phyloP scores from a whole-genome alignment of 2,113 vertebrate genomes.

The Ctenodactylus gundi region DNA sequence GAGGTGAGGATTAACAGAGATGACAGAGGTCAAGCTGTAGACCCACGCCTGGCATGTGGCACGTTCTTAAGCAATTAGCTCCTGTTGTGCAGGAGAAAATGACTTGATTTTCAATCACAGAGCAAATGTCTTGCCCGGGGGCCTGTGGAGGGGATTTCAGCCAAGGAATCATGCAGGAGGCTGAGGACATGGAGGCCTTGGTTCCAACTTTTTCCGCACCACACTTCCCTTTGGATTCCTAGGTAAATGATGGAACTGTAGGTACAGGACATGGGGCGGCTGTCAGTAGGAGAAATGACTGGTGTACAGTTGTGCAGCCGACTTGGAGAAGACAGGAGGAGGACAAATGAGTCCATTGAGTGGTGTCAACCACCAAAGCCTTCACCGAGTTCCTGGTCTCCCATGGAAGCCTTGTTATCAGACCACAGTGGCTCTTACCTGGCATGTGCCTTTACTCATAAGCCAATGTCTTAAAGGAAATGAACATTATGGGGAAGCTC shows the following conservation, averaged over 20 bases:
- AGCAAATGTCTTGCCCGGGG: background rate
- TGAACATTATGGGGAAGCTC: background rate
- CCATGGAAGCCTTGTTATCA: too few species aligned
- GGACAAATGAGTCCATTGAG: background rate
- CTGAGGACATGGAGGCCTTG: background rate
- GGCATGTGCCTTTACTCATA: fast-evolving
- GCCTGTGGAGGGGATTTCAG: background rate
- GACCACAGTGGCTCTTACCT: too few species aligned
- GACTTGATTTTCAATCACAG: background rate
- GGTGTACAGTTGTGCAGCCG: background rate
- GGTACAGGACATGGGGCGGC: fast-evolving
- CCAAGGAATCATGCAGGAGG: background rate
- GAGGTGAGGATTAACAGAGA: background rate
- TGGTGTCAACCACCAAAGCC: background rate
- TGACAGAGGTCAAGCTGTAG: background rate
- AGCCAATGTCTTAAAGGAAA: background rate
- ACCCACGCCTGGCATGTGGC: background rate
- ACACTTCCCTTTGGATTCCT: background rate
- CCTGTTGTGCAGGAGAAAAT: background rate
- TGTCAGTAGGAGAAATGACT: background rate
- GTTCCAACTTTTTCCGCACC: background rate
- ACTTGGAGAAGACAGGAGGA: fast-evolving
- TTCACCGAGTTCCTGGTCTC: background rate
- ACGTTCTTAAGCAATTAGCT: background rate
- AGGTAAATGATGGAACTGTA: background rate